Evolutionary conservation across 2,888 invertebrate species (phyloP), one percentile per base, ranked within the genome.

Genomic region (Ganaspis brasiliensis): DNA sequence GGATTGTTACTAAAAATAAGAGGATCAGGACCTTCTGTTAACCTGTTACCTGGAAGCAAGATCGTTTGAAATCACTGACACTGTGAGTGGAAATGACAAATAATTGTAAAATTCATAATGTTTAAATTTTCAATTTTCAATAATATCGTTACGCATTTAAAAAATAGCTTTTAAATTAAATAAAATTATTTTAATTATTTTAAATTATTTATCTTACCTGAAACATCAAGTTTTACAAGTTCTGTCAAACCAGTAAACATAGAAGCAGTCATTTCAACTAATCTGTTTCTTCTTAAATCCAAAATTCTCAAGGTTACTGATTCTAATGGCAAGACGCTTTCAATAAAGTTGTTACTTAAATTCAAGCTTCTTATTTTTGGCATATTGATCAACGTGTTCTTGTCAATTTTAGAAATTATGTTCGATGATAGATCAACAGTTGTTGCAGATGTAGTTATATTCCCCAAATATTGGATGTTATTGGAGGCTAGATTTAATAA

Each of bases 291-390:
- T 84, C 93, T 94, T 10, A 94, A 87, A 81, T 85, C 94, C 35
- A 96, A 89, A 80, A 92, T 92, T 84, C 93, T 93, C 49, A 96
- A 87, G 5, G 94, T 94, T 55, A 93, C 92, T 0, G 95, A 95
- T 24, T 93, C 92, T 87, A 95, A 92, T 77, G 93, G 52, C 16
- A 52, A 16, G 19, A 52, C 16, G 8, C 16, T 52, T 19, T 52
- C 92, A 57, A 96, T 90, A 73, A 94, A 92, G 90, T 96, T 96
- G 81, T 94, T 92, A 6, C 95, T 95, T 83, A 96, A 91, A 90
- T 95, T 94, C 76, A 96, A 87, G 79, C 92, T 93, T 49, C 93
- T 90, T 14, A 96, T 90, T 57, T 93, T 93, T 31, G 94, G 93
- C 77, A 96, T 89, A 10, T 83, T 79, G 0, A 71, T 61, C 19